A percentile compares a stretch with the other conserved stretches of the same genome.
Conservation (phyloP, 2,797 vertebrate genomes). For the Sylvia borin region DNA sequence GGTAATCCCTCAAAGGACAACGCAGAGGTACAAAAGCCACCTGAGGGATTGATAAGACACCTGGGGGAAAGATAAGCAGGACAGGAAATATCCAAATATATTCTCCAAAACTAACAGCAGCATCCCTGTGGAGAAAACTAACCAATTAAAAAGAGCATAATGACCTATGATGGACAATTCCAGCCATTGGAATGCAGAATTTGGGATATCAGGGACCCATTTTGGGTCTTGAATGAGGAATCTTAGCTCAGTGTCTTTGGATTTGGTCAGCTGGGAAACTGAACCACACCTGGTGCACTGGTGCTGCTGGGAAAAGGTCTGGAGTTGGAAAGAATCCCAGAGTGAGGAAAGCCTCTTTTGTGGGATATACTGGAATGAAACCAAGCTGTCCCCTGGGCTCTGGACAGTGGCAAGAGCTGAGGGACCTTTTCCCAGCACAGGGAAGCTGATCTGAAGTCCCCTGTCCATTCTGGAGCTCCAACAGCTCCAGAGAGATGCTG, state of each 20-base stretch:
- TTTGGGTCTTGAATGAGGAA: neutral
- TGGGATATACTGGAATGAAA: neutral
- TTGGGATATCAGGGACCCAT: neutral
- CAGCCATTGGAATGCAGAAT: neutral
- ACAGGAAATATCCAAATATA: neutral
- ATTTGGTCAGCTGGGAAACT: neutral
- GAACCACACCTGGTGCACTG: neutral
- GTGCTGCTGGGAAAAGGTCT: neutral
- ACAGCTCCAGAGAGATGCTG: neutral
- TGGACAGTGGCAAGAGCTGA: neutral
- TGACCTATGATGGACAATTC: neutral
- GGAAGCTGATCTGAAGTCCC: neutral
- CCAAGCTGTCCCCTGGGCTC: neutral
- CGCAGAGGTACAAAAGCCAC: neutral
- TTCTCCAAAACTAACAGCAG: neutral
- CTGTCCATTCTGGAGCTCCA: neutral
- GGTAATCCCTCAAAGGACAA: slow-evolving; percentile 6
- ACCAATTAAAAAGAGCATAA: neutral
- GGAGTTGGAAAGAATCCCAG: neutral
- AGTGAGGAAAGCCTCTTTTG: neutral
- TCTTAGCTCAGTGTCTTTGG: neutral
- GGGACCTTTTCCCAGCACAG: neutral
- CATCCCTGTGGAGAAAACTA: neutral
- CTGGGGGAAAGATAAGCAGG: neutral
- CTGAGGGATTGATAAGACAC: neutral